These are phyloP conservation scores for Bruchidius siliquastri DNA, from an alignment of 2,888 invertebrate genomes.

Conservation along the genomic window DNA sequence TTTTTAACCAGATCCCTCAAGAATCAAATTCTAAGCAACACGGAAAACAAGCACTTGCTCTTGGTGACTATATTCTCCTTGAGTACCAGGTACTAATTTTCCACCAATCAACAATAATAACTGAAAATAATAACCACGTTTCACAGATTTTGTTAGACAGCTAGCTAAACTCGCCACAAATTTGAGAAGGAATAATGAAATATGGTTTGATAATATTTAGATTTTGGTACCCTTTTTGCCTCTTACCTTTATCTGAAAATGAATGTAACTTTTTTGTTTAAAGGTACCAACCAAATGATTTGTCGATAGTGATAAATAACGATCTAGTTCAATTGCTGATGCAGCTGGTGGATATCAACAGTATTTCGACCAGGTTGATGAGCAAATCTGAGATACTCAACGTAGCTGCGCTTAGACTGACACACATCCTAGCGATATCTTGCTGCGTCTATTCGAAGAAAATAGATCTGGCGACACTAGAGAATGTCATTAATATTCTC, in stretches of 20 bases:
- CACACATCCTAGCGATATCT: constrained; percentile 55
- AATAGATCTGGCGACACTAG: constrained; percentile 48
- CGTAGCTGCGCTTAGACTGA: constrained; percentile 51
- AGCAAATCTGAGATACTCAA: constrained; percentile 40
- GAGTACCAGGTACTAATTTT: constrained; percentile 43
- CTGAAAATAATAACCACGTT: too few relatives aligned
- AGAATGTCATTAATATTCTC: constrained; percentile 52
- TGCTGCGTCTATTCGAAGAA: constrained; percentile 52
- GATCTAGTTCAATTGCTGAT: constrained; percentile 50
- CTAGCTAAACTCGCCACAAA: too few relatives aligned
- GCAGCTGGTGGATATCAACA: constrained; percentile 32
- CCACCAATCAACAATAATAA: too few relatives aligned
- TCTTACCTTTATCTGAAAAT: too few relatives aligned
- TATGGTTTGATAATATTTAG: too few relatives aligned
- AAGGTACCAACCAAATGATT: constrained; percentile 51
- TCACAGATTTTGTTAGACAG: too few relatives aligned
- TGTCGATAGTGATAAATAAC: constrained; percentile 54
- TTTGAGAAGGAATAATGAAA: too few relatives aligned
- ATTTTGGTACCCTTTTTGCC: too few relatives aligned
- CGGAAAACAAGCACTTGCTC: constrained; percentile 45
- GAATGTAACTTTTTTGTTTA: neutral
- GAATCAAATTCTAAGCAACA: constrained; percentile 30
- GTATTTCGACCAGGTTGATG: constrained; percentile 16
- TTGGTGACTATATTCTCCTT: constrained; percentile 53
- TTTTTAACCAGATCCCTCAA: constrained; percentile 49